A percentile compares a stretch with the other conserved stretches of the same genome.
phyloP scores from a whole-genome alignment of 64 coral and sea anemone species.

The Porites australiensis region DNA sequence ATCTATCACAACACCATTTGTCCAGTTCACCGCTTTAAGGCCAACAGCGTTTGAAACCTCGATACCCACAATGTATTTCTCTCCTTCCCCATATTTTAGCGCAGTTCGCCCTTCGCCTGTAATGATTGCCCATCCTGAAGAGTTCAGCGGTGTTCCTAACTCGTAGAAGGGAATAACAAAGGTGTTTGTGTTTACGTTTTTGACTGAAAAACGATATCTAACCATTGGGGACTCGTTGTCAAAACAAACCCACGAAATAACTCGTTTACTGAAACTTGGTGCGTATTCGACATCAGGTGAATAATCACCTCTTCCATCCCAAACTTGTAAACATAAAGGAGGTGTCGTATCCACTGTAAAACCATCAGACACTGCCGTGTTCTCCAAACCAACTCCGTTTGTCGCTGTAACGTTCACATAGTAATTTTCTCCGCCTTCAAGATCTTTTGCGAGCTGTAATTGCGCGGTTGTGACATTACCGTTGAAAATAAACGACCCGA shows the following conservation, averaged over 20 bases:
- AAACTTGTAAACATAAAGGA: slow-evolving; percentile 79
- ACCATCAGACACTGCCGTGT: slow-evolving; percentile 70
- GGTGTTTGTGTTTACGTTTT: slow-evolving; percentile 52
- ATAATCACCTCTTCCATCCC: slow-evolving; percentile 57
- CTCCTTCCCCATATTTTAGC: slow-evolving; percentile 64
- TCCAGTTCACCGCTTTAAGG: slow-evolving; percentile 76
- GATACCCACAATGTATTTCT: slow-evolving; percentile 81
- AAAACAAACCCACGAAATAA: slow-evolving; percentile 82
- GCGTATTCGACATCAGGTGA: slow-evolving; percentile 47
- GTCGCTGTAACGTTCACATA: slow-evolving; percentile 78
- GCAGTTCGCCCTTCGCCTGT: slow-evolving; percentile 76
- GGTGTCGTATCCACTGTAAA: slow-evolving; percentile 85
- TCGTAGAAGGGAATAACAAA: slow-evolving; percentile 77
- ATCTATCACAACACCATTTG: slow-evolving; percentile 82
- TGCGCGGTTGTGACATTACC: slow-evolving; percentile 19
- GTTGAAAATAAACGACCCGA: slow-evolving; percentile 65
- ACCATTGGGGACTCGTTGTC: slow-evolving; percentile 80
- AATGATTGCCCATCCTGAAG: slow-evolving; percentile 69
- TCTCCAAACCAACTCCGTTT: slow-evolving; percentile 71
- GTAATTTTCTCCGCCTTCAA: slow-evolving; percentile 72
- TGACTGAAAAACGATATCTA: slow-evolving; percentile 79
- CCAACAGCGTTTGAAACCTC: slow-evolving; percentile 81
- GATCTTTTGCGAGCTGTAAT: slow-evolving; percentile 29
- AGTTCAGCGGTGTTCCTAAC: slow-evolving; percentile 54
- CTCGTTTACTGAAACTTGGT: slow-evolving; percentile 57